Conservation (phyloP, 2,113 vertebrate genomes). For the Sapayoa aenigma region DNA sequence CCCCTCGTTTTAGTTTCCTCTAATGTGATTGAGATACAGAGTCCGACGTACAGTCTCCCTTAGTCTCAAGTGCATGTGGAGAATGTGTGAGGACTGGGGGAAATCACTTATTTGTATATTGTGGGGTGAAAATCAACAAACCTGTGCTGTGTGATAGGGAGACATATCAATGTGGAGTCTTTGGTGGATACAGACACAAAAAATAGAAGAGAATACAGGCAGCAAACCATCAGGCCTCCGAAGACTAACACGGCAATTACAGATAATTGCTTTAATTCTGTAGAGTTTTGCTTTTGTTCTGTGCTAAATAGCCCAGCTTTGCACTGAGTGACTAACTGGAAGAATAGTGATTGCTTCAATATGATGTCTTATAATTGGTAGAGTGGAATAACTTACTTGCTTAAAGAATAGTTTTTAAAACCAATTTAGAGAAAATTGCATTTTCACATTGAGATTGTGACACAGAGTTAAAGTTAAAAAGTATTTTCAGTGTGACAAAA, state of each 20-base stretch:
- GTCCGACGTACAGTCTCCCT: background rate
- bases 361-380: background rate
- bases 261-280: background rate
- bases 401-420: background rate
- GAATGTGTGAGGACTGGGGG: background rate
- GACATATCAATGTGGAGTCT: too few relatives aligned
- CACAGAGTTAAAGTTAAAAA: background rate
- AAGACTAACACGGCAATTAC: background rate
- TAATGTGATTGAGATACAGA: background rate
- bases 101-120: background rate
- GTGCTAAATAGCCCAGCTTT: background rate
- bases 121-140: background rate
- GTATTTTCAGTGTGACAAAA: background rate
- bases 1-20: background rate
- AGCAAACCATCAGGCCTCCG: background rate
- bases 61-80: background rate
- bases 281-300: background rate
- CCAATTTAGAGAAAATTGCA: background rate
- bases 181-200: background rate
- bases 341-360: background rate
- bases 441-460: background rate
- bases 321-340: background rate
- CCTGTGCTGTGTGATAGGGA: background rate
- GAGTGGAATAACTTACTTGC: background rate
- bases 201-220: background rate